Evolutionary conservation across 2,888 invertebrate species (phyloP).

Genomic region (Hydropsyche betteni): DNA sequence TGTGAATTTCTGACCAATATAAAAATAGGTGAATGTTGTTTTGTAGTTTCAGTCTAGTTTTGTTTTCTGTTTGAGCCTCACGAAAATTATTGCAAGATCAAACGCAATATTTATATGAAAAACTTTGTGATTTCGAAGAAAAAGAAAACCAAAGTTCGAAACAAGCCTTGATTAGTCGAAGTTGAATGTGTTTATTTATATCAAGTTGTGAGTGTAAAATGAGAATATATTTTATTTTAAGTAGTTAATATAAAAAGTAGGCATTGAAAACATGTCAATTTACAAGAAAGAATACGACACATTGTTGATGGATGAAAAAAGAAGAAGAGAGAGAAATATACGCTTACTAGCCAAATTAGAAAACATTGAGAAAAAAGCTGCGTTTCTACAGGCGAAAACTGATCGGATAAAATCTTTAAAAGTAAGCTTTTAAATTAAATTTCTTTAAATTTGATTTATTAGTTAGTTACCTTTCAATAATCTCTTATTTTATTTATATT

Average conservation of each 20-base stretch:
- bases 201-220: too few species aligned
- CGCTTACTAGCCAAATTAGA: slow-evolving; percentile 62
- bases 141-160: too few species aligned
- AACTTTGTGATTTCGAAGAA: background rate
- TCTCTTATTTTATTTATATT: slow-evolving; percentile 6
- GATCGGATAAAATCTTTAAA: slow-evolving; percentile 51
- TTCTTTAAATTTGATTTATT: slow-evolving; percentile 1
- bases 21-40: slow-evolving; percentile 8
- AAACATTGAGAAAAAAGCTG: slow-evolving; percentile 59
- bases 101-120: background rate
- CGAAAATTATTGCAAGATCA: too few species aligned
- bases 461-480: background rate
- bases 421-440: slow-evolving; percentile 20
- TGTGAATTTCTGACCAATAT: slow-evolving; percentile 1
- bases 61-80: background rate
- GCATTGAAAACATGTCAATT: slow-evolving; percentile 22
- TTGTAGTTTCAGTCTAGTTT: background rate
- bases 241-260: too few species aligned
- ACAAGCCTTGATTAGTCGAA: too few species aligned
- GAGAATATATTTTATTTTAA: too few species aligned
- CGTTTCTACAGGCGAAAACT: slow-evolving; percentile 52
- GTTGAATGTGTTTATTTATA: too few species aligned
- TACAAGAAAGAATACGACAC: slow-evolving; percentile 60
- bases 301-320: slow-evolving; percentile 63
- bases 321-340: slow-evolving; percentile 62